Base-by-base conservation (phyloP, 2,888 invertebrate genomes). In the Ectobius pallidus region DNA sequence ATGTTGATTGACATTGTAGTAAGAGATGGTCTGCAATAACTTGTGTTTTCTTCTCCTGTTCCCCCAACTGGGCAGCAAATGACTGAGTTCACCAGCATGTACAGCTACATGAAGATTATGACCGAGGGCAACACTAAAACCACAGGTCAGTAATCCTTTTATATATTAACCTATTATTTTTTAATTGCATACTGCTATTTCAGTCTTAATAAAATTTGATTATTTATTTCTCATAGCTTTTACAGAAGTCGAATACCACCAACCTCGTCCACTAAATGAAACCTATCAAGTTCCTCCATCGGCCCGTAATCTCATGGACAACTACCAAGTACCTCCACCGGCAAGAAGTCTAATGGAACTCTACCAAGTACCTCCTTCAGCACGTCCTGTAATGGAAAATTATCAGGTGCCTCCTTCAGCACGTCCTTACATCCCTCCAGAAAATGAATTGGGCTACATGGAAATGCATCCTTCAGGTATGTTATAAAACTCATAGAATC, bases 71-170 rank as follows among this genome's bases (percentile, higher is more conserved):
- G 70, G 65, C 85, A 92, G 92, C 92, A 93, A 89, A 94, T 94
- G 87, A 93, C 93, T 82, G 93, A 94, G 82, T 91, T 94, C 80
- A 91, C 92, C 68, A 93, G 91, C 80, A 92, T 94, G 89, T 95
- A 94, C 81, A 91, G 92, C 79, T 93, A 93, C 81, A 87, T 94
- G 79, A 94, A 93, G 82, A 92, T 92, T 76, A 91, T 93, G 83
- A 89, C 89, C 46, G 86, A 87, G 77, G 85, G 85, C 72, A 83
- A 85, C 70, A 86, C 86, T 78, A 88, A 89, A 75, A 83, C 80
- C 32, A 34, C 71, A 73, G 71, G 74, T 76, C 42, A 73, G 74
- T 44, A 42, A 34, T 11, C 6, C 34, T 7, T 34, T 7, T 34
- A 7, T 7, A 34, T 34, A 7, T 34, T 34, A 34, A 7, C 11